Evolutionary conservation across 1,140 invertebrate species (phyloP), one percentile per base, ranked within the genome.

Genomic region (Campodea augens): DNA sequence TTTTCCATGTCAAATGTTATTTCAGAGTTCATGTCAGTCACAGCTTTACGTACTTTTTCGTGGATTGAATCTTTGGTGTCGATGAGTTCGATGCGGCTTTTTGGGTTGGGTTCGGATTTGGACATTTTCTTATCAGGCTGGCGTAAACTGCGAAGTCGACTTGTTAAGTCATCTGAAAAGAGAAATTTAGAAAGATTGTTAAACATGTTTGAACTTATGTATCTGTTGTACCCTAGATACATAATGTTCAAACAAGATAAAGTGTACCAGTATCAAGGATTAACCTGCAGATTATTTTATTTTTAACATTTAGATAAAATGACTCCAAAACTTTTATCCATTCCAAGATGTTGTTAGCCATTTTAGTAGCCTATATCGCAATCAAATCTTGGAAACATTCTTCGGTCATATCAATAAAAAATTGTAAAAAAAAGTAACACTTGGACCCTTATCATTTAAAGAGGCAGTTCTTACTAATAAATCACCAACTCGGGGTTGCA

Each of bases 111-210:
- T 52, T 91, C 82, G 0, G 93, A 98, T 66, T 98, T 99, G 4
- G 93, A 98, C 95, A 98, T 98, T 68, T 99, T 99, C 55, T 84
- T 82, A 0, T 56, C 55, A 1, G 92, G 85, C 56, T 91, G 75
- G 27, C 83, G 67, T 13, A 96, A 62, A 59, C 84, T 92, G 55
- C 75, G 74, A 18, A 95, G 65, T 32, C 83, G 68, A 24, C 53
- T 47, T 20, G 49, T 49, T 15, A 55, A 37, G 19, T 56, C 54
- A 5, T 53, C 52, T 55, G 25, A 23, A 44, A 29, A 50, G 25
- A 25, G 2, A 24, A 38, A 41, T 47, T 68, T 68, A 23, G 66
- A 64, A 24, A 70, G 64, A 19, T 70, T 71, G 71, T 58, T 50
- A 54, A 58, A 46, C 40, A 42, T 23, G 20, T 5, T 44, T 24